Percentiles rank a stretch among this genome's conserved stretches.
These are phyloP conservation scores for Gymnodraco acuticeps DNA, from an alignment of 2,797 vertebrate species.

Conservation along the genomic window DNA sequence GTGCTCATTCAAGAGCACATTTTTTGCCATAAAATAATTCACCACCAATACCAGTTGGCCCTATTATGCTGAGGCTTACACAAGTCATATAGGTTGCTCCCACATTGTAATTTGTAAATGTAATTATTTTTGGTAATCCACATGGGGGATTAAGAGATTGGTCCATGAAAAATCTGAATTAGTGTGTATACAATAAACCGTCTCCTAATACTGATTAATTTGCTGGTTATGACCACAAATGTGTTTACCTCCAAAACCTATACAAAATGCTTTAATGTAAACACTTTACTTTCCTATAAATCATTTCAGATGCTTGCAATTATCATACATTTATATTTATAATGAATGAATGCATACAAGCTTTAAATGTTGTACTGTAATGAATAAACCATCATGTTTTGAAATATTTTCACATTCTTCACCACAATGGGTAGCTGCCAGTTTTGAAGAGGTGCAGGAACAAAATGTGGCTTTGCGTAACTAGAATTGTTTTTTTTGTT, in stretches of 20 bases:
- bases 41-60: neutral
- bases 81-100: neutral
- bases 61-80: neutral
- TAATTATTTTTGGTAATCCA: neutral
- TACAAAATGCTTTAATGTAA: constrained; percentile 23
- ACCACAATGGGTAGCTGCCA: constrained; percentile 76
- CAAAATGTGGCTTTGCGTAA: constrained; percentile 33
- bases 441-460: constrained; percentile 51
- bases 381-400: constrained; percentile 31
- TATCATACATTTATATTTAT: constrained; percentile 30
- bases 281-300: neutral
- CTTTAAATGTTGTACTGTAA: constrained; percentile 29
- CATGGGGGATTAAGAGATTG: neutral
- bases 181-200: neutral
- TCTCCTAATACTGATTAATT: constrained; percentile 11
- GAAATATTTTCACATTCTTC: constrained; percentile 67
- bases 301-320: constrained; percentile 25
- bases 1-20: constrained; percentile 15
- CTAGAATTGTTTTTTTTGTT: constrained; percentile 21
- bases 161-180: neutral
- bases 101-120: neutral
- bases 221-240: constrained; percentile 15
- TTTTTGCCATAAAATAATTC: neutral
- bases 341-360: constrained; percentile 25
- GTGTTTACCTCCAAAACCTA: constrained; percentile 13